phyloP scores from a whole-genome alignment of 2,888 invertebrate genomes.

The Agrotis ipsilon region DNA sequence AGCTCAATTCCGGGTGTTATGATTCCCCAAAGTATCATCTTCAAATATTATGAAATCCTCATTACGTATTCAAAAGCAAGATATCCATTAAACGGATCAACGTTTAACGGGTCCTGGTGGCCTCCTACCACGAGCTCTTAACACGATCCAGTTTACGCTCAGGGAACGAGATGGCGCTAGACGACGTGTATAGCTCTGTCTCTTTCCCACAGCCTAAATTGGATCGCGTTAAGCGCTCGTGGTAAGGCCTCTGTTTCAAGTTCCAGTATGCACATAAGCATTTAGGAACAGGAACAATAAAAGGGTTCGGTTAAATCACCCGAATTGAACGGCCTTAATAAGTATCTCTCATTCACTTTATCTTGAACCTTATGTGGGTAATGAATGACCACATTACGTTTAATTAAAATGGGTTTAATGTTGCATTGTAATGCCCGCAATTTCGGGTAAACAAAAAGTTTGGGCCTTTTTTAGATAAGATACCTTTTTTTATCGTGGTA shows the following conservation, averaged over 20 bases:
- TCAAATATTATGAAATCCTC: slow-evolving; percentile 47
- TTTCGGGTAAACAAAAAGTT: slow-evolving; percentile 55
- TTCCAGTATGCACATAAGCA: slow-evolving; percentile 55
- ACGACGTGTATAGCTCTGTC: no score
- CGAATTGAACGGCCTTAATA: slow-evolving; percentile 70
- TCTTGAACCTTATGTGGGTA: slow-evolving; percentile 72
- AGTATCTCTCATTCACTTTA: slow-evolving; percentile 77
- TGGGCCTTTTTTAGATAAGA: slow-evolving; percentile 15
- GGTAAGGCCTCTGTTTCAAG: slow-evolving; percentile 28
- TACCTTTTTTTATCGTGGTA: not conserved
- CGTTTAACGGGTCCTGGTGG: slow-evolving; percentile 43
- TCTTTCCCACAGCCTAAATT: no score
- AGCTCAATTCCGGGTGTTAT: slow-evolving; percentile 43
- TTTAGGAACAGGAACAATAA: slow-evolving; percentile 63
- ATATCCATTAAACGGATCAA: slow-evolving; percentile 58
- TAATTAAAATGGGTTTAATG: slow-evolving; percentile 74
- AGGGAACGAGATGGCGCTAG: no score
- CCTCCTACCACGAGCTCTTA: no score
- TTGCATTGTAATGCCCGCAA: slow-evolving; percentile 54
- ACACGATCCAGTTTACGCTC: no score
- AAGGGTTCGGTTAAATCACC: slow-evolving; percentile 69
- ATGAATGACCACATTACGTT: slow-evolving; percentile 76
- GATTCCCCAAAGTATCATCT: slow-evolving; percentile 36
- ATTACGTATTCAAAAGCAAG: slow-evolving; percentile 51
- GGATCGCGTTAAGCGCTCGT: no score